These are phyloP conservation scores for Willowsia nigromaculata DNA, from an alignment of 2,888 invertebrate species.

Conservation along the genomic window DNA sequence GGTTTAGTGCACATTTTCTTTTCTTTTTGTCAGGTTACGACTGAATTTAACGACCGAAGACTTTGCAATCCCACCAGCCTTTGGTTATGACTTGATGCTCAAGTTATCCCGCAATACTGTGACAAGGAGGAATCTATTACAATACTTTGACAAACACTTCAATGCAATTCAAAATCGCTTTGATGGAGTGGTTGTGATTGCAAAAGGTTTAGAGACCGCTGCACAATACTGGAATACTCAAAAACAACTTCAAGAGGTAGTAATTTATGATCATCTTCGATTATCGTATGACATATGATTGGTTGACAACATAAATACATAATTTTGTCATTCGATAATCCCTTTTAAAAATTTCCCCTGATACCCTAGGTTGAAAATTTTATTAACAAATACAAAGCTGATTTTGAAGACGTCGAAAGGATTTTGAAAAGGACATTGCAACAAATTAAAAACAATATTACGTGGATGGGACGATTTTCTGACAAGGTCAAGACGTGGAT, in stretches of 20 bases:
- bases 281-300: too few relatives aligned
- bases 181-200: constrained; percentile 37
- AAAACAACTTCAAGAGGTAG: constrained; percentile 31
- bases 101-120: constrained; percentile 38
- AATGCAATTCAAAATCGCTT: constrained; percentile 22
- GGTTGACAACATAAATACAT: too few relatives aligned
- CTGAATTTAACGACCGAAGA: constrained; percentile 14
- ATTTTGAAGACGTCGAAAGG: constrained; percentile 5
- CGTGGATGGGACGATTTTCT: constrained; percentile 39
- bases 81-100: constrained; percentile 13
- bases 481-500: constrained; percentile 25
- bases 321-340: too few relatives aligned
- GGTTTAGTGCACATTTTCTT: neutral
- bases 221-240: constrained; percentile 58
- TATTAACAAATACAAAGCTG: constrained; percentile 7
- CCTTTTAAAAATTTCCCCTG: too few relatives aligned
- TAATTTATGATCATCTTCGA: too few relatives aligned
- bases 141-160: constrained; percentile 54
- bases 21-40: constrained; percentile 22
- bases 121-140: constrained; percentile 5
- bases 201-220: constrained; percentile 31
- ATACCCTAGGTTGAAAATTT: constrained; percentile 35
- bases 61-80: neutral
- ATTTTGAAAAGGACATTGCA: neutral
- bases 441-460: constrained; percentile 39